phyloP scores from a whole-genome alignment of 2,113 vertebrate genomes.

The Cichladusa arquata region DNA sequence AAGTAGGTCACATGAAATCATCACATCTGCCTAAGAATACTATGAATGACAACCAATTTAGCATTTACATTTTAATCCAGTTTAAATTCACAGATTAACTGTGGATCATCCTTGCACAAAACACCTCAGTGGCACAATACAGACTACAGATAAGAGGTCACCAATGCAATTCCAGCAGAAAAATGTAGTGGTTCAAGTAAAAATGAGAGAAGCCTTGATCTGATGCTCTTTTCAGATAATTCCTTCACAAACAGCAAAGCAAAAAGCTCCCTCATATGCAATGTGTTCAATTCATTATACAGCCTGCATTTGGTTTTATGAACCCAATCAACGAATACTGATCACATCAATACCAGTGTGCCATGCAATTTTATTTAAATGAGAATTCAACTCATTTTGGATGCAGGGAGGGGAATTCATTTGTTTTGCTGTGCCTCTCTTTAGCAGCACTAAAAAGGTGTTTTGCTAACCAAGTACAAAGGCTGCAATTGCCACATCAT shows the following conservation, averaged over 20 bases:
- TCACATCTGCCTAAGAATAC: neutral
- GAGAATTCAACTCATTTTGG: constrained; percentile 5
- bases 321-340: constrained; percentile 36
- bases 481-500: constrained; percentile 42
- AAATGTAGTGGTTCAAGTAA: neutral
- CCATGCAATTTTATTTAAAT: constrained; percentile 57
- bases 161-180: neutral
- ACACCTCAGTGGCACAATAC: neutral
- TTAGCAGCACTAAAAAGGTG: constrained; percentile 12
- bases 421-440: constrained; percentile 24
- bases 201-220: neutral
- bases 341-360: constrained; percentile 41
- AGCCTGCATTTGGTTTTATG: constrained; percentile 31
- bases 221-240: neutral
- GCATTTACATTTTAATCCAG: constrained; percentile 35
- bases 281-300: constrained; percentile 4
- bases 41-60: neutral
- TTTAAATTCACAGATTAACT: constrained; percentile 23
- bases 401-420: constrained; percentile 14
- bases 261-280: neutral
- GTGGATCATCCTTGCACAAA: neutral
- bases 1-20: constrained; percentile 14
- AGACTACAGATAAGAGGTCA: neutral
- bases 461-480: constrained; percentile 3
- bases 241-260: neutral